Evolutionary conservation across 2,113 vertebrate genomes (phyloP).

Genomic region (Genyomyrus donnyi): DNA sequence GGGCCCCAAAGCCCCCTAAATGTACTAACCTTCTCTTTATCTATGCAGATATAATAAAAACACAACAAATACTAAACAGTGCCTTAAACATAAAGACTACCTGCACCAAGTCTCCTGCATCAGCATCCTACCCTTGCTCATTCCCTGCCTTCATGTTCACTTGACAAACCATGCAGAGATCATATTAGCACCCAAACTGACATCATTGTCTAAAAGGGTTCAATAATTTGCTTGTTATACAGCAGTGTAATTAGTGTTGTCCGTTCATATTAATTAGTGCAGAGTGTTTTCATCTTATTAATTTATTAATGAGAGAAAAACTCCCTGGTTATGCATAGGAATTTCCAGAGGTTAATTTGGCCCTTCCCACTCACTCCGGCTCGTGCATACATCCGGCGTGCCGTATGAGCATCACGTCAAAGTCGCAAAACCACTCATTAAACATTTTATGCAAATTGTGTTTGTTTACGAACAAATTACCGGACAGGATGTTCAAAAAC

Average conservation of each 20-base stretch:
- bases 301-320: constrained; percentile 63
- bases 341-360: constrained; percentile 62
- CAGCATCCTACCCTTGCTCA: neutral
- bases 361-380: constrained; percentile 63
- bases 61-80: neutral
- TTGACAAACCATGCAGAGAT: neutral
- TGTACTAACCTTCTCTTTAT: neutral
- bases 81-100: neutral
- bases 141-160: neutral
- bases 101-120: neutral
- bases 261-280: constrained; percentile 93
- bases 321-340: neutral
- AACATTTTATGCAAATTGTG: constrained; percentile 98
- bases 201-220: constrained; percentile 56
- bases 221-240: constrained; percentile 77
- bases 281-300: constrained; percentile 93
- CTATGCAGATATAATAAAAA: neutral
- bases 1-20: neutral
- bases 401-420: constrained; percentile 64
- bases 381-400: constrained; percentile 63
- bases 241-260: constrained; percentile 85
- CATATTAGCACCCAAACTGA: constrained; percentile 36
- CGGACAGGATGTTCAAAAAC: constrained; percentile 91
- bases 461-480: constrained; percentile 99
- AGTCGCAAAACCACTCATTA: constrained; percentile 80